Conservation (phyloP, 2,113 vertebrate genomes). For the Sarotherodon lohbergeri region DNA sequence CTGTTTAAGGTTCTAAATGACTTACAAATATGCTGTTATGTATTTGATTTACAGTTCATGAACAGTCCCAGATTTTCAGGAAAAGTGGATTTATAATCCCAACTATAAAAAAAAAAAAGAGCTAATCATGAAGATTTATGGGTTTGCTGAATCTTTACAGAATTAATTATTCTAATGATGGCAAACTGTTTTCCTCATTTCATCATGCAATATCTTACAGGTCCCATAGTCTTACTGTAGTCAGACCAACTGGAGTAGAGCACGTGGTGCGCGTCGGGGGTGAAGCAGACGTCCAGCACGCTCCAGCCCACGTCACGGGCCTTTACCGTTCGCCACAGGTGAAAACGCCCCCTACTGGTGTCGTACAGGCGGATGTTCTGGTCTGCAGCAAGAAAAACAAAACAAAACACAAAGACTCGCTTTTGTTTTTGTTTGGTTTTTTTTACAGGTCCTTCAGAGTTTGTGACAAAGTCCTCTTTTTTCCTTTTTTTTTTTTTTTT, state of each 20-base stretch:
- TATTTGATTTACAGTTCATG: neutral
- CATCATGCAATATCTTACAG: neutral
- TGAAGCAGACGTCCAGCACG: slow-evolving; percentile 87
- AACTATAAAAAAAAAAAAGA: neutral
- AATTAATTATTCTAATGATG: neutral
- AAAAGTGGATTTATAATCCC: neutral
- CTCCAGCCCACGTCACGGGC: slow-evolving; percentile 92
- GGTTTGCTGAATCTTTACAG: neutral
- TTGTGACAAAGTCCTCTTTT: neutral
- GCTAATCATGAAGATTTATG: neutral
- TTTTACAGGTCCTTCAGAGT: neutral
- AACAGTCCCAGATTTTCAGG: neutral
- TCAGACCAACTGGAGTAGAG: slow-evolving; percentile 94
- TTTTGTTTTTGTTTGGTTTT: neutral
- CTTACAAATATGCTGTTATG: neutral
- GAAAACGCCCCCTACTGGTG: slow-evolving; percentile 79
- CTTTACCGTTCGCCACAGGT: slow-evolving; percentile 79
- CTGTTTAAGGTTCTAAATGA: neutral
- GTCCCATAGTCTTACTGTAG: slow-evolving; percentile 73
- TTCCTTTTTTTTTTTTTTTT: rapidly evolving
- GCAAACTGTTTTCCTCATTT: neutral
- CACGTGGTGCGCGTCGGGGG: slow-evolving; percentile 79
- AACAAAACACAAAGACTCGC: neutral
- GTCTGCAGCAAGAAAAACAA: slow-evolving; percentile 63
- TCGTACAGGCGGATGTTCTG: slow-evolving; percentile 88